Base-by-base conservation (phyloP, 2,888 invertebrate species). In the Yponomeuta plumbellus region DNA sequence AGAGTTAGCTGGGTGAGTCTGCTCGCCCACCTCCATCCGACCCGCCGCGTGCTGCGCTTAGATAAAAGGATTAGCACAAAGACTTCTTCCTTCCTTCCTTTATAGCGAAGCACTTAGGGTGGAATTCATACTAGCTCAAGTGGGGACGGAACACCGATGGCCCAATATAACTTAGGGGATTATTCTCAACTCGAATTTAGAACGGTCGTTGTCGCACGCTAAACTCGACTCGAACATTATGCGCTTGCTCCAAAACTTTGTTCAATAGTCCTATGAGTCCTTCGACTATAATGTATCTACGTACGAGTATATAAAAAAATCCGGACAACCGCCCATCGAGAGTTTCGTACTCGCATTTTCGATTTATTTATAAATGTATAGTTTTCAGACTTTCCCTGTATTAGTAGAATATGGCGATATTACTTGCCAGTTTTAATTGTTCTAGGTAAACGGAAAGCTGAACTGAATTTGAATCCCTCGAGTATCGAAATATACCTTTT, bases 21-120 rank as follows among this genome's bases (percentile, higher is more conserved):
- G 64, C 13, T 64, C 20, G 39, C 58, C 40, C 52, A 21, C 52
- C 61, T 40, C 17, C 65, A 23, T 23, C 74, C 73, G 75, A 75
- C 74, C 75, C 75, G 71, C 80, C 81, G 85, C 77, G 82, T 86
- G 86, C 80, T 82, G 77, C 78, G 77, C 79, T 80, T 76, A 82
- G 86, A 87, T 87, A 87, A 85, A 85, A 78, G 86, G 86, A 85
- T 86, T 86, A 85, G 74, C 80, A 81, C 77, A 79, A 70, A 70
- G 69, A 70, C 79, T 83, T 81, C 80, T 81, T 80, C 76, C 76
- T 76, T 73, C 77, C 74, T 79, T 75, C 77, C 73, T 74, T 76
- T 69, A 69, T 71, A 69, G 74, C 72, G 70, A 67, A 69, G 69
- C 67, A 69, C 64, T 44, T 64, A 20, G 62, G 34, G 44, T 59